A percentile compares a stretch with the other conserved stretches of the same genome.
phyloP scores from a whole-genome alignment of 2,797 vertebrate species.

The Corythornis leucogaster region DNA sequence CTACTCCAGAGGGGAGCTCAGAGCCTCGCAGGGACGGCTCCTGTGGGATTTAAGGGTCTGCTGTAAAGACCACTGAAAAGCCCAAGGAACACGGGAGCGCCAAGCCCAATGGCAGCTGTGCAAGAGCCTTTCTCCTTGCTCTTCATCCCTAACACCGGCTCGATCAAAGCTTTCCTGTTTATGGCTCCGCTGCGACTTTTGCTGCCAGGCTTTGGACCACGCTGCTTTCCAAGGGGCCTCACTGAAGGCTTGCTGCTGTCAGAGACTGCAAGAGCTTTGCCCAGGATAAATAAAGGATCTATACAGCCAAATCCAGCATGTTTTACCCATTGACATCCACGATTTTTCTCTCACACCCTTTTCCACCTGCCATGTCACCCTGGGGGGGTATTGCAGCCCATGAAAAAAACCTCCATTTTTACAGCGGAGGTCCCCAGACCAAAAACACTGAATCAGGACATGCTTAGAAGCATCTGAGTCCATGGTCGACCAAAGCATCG shows the following conservation, averaged over 20 bases:
- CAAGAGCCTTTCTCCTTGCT: not conserved
- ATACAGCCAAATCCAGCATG: fast-evolving
- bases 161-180: constrained; percentile 29
- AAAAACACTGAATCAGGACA: fast-evolving
- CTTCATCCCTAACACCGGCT: not conserved
- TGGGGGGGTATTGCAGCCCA: fast-evolving
- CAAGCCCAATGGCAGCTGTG: not conserved
- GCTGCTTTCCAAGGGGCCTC: not conserved
- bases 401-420: fast-evolving
- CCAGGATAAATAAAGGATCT: not conserved
- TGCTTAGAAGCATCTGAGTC: fast-evolving
- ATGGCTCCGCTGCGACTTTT: not conserved
- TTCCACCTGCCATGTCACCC: not conserved
- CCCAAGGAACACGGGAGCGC: not conserved
- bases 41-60: not conserved
- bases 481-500: fast-evolving
- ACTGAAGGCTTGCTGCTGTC: not conserved
- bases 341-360: not conserved
- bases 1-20: not conserved
- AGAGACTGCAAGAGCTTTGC: not conserved
- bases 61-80: not conserved
- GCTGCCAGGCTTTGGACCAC: not conserved
- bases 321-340: not conserved
- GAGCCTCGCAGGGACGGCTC: not conserved
- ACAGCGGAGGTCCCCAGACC: not conserved